A percentile compares a stretch with the other conserved stretches of the same genome.
Evolutionary conservation across 2,888 invertebrate genomes (phyloP).

Genomic region (Cryptosula pallasiana): DNA sequence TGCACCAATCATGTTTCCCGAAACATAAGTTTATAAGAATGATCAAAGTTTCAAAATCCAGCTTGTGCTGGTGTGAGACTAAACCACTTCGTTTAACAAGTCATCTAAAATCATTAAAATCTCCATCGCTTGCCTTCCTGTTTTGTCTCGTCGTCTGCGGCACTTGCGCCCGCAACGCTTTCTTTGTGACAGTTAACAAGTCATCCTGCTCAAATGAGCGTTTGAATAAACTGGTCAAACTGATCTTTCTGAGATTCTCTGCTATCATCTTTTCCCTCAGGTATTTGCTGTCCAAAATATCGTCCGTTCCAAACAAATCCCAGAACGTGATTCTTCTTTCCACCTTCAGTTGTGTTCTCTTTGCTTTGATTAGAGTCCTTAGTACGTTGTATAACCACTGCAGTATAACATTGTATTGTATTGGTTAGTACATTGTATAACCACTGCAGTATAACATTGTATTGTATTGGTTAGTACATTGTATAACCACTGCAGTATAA

Average conservation of each 20-base stretch:
- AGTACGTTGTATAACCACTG: neutral
- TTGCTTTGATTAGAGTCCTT: neutral
- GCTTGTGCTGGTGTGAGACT: no score
- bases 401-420: no score
- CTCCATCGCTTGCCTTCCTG: neutral
- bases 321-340: neutral
- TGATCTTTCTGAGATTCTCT: slow-evolving; percentile 16
- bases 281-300: slow-evolving; percentile 8
- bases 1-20: no score
- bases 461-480: no score
- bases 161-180: neutral
- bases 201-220: slow-evolving; percentile 14
- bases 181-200: neutral
- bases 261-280: slow-evolving; percentile 18
- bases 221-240: slow-evolving; percentile 7
- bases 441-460: no score
- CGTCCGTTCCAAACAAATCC: slow-evolving; percentile 1
- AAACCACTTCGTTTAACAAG: neutral
- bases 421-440: no score
- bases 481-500: no score
- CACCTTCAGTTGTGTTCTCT: slow-evolving; percentile 8
- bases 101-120: no score
- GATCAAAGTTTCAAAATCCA: no score
- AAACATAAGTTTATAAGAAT: no score
- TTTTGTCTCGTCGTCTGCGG: neutral